Conservation (phyloP, 2,797 vertebrate genomes). For the Nasua narica region DNA sequence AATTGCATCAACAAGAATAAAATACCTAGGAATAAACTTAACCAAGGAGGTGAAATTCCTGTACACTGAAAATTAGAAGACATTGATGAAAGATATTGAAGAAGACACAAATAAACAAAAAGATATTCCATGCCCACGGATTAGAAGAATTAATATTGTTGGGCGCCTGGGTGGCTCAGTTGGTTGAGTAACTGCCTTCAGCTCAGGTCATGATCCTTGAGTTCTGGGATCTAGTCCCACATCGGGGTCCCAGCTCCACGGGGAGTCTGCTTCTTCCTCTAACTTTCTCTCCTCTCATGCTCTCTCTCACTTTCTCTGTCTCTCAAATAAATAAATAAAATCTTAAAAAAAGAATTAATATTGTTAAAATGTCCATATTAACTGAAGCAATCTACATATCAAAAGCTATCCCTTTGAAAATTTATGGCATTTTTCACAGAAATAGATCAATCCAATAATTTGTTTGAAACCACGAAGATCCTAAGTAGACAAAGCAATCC, state of each 20-base stretch:
- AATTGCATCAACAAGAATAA: background rate
- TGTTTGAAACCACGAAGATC: background rate
- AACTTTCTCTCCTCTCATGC: too few species aligned
- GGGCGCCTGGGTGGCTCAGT: too few species aligned
- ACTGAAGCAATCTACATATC: background rate
- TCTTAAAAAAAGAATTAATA: background rate
- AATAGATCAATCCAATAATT: background rate
- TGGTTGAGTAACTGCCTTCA: too few species aligned
- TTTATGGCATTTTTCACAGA: background rate
- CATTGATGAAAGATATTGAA: background rate
- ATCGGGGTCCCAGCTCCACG: too few species aligned
- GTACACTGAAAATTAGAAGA: background rate
- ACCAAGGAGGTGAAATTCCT: background rate
- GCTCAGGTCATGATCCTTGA: too few species aligned
- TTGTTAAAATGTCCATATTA: background rate
- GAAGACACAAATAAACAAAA: background rate
- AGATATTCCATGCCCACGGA: background rate
- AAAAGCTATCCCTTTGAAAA: background rate
- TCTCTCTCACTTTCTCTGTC: too few species aligned
- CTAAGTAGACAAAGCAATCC: background rate
- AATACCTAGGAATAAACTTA: background rate
- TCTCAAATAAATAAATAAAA: too few species aligned
- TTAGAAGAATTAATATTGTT: background rate
- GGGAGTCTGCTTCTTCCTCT: too few species aligned
- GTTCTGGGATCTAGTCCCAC: too few species aligned